These are phyloP conservation scores for Alligator sinensis DNA, from an alignment of 2,113 vertebrate genomes.

Conservation along the genomic window DNA sequence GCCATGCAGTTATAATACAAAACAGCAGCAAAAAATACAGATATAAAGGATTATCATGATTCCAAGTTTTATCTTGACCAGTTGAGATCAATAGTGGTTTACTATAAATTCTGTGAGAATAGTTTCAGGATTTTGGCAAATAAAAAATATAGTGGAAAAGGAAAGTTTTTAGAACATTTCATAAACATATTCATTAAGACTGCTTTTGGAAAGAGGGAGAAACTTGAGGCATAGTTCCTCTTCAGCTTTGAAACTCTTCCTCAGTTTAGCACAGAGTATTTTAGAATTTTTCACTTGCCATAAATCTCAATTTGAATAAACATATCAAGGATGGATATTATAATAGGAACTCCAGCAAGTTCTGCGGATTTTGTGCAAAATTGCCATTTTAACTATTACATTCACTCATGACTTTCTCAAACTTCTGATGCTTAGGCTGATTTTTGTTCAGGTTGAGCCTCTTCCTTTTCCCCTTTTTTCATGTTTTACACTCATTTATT, in stretches of 20 bases:
- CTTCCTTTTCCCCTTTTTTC: neutral
- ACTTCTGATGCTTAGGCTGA: neutral
- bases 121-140: rapidly evolving
- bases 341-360: neutral
- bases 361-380: neutral
- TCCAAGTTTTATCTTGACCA: neutral
- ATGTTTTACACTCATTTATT: neutral
- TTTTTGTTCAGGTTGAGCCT: neutral
- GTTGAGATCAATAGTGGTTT: neutral
- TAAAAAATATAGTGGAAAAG: neutral
- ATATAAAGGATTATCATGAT: neutral
- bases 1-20: neutral
- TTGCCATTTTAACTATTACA: neutral
- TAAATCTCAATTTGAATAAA: neutral
- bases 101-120: neutral
- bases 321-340: neutral
- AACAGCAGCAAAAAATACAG: neutral
- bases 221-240: neutral
- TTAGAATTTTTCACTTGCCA: neutral
- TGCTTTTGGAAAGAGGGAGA: neutral
- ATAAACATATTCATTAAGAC: neutral
- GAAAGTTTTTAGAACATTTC: neutral
- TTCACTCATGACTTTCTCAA: neutral
- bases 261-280: neutral
- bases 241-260: neutral